Base-by-base conservation (phyloP, 2,888 invertebrate species). In the Rotaria magnacalcarata region DNA sequence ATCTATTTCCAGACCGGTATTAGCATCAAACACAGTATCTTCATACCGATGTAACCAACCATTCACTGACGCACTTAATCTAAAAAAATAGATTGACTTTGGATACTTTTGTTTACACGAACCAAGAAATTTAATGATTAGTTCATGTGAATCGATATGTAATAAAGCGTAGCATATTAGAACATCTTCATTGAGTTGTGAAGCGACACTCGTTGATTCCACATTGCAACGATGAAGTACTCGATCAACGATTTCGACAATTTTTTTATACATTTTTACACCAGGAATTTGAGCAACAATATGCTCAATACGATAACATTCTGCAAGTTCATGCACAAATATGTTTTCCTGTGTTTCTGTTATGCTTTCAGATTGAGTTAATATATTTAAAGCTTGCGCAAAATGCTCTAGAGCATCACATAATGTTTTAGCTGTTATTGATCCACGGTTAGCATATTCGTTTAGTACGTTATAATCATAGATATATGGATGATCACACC, bases 391-490 rank as follows among this genome's bases (percentile, higher is more conserved):
- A 0, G 19, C 43, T 43, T 41, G 8, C 19, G 50, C 24, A 47
- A 85, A 85, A 74, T 52, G 50, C 7, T 34, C 14, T 4, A 74
- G 27, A 50, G 85, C 74, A 24, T 52, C 27, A 34, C 67, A 67
- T 67, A 85, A 52, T 52, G 34, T 47, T 52, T 85, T 56, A 60
- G 85, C 85, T 41, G 74, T 85, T 52, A 16, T 50, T 24, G 85
- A 85, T 14, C 85, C 85, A 47, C 34, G 6, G 27, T 52, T 16
- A 74, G 85, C 85, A 1, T 85, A 50, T 27, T 85, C 27, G 47
- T 11, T 27, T 24, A 85, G 52, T 52, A 85, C 52, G 47, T 85
- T 85, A 52, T 27, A 47, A 85, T 85, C 74, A 47, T 56, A 74
- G 19, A 52, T 11, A 16, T 52, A 16, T 50, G 50, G 50, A 8